phyloP scores from a whole-genome alignment of 2,888 invertebrate species.

The Heliconius sara region DNA sequence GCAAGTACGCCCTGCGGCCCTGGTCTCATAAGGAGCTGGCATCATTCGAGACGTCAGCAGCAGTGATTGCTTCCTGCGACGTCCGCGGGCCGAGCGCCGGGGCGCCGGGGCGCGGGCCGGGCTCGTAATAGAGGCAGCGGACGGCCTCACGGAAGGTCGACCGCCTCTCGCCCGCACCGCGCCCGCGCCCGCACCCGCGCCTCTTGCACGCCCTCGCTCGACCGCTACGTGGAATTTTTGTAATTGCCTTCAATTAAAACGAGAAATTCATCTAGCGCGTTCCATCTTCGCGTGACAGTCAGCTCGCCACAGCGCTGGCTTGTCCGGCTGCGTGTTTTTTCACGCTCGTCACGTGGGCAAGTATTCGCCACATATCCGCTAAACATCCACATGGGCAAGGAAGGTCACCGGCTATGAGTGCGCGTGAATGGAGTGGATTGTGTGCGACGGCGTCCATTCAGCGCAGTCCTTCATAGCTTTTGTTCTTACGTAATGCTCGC shows the following conservation, averaged over 20 bases:
- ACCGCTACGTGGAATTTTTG: slow-evolving; percentile 81
- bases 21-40: slow-evolving; percentile 1
- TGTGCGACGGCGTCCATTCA: slow-evolving; percentile 66
- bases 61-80: slow-evolving; percentile 45
- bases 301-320: slow-evolving; percentile 38
- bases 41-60: slow-evolving; percentile 26
- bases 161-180: slow-evolving; percentile 53
- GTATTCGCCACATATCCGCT: slow-evolving; percentile 43
- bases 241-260: slow-evolving; percentile 81
- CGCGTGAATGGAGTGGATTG: slow-evolving; percentile 68
- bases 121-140: slow-evolving; percentile 52
- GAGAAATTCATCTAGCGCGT: slow-evolving; percentile 61
- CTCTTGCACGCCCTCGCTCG: slow-evolving; percentile 55
- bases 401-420: slow-evolving; percentile 56
- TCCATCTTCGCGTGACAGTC: slow-evolving; percentile 56
- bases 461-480: slow-evolving; percentile 66
- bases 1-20: slow-evolving; percentile 18
- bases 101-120: slow-evolving; percentile 26
- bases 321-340: slow-evolving; percentile 30
- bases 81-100: slow-evolving; percentile 20
- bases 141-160: slow-evolving; percentile 83
- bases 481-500: slow-evolving; percentile 65
- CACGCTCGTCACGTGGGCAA: not conserved
- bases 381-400: slow-evolving; percentile 58
- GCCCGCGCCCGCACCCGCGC: slow-evolving; percentile 55